A percentile compares a stretch with the other conserved stretches of the same genome.
Conservation (phyloP, 2,888 invertebrate species). For the Lasioglossum vierecki region DNA sequence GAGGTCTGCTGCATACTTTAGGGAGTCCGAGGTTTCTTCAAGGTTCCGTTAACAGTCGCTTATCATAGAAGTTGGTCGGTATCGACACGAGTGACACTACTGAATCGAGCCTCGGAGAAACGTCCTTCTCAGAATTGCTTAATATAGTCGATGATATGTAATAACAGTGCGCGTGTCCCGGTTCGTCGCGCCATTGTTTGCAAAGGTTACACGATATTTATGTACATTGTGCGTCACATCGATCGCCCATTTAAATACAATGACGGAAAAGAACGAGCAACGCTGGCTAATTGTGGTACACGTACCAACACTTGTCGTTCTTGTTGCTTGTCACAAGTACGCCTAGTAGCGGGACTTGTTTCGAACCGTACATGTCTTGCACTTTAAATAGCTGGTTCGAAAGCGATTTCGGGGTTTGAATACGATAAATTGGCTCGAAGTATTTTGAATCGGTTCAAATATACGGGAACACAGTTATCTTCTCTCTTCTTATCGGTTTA, state of each 20-base stretch:
- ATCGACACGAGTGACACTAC: background rate
- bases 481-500: too few species aligned
- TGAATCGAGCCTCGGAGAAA: slow-evolving; percentile 26
- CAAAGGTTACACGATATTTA: slow-evolving; percentile 42
- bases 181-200: slow-evolving; percentile 40
- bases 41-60: background rate
- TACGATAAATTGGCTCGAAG: background rate
- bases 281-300: slow-evolving; percentile 41
- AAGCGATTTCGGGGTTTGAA: background rate
- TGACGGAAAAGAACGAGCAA: slow-evolving; percentile 17
- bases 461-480: too few species aligned
- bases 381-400: background rate
- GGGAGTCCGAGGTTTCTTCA: background rate
- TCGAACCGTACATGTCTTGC: background rate
- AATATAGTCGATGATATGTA: slow-evolving; percentile 28
- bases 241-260: slow-evolving; percentile 54
- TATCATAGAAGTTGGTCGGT: background rate
- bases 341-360: background rate
- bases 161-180: slow-evolving; percentile 15
- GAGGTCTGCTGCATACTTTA: background rate
- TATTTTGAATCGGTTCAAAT: too few species aligned
- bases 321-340: slow-evolving; percentile 1
- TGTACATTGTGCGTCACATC: slow-evolving; percentile 6
- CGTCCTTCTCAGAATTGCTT: slow-evolving; percentile 2
- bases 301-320: slow-evolving; percentile 9